Conservation (phyloP, 2,797 vertebrate species). For the Simalia tracyae region DNA sequence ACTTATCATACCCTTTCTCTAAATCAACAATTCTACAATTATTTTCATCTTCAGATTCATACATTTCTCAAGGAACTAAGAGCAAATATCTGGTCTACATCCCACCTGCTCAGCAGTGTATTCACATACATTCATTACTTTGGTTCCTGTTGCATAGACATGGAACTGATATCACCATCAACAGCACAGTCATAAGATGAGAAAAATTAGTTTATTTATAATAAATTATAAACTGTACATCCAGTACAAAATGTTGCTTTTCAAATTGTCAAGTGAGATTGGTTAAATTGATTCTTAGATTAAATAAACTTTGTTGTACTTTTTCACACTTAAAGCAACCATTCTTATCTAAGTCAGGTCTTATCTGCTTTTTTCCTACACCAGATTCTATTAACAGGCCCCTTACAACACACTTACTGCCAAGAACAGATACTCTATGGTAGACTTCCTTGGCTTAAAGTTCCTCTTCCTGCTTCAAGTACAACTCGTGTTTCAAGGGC, state of each 20-base stretch:
- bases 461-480: not conserved
- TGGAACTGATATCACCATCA: not conserved
- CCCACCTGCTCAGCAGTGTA: not conserved
- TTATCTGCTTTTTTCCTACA: not conserved
- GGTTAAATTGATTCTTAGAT: not conserved
- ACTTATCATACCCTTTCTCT: not conserved
- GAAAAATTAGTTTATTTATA: not conserved
- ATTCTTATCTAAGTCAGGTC: not conserved
- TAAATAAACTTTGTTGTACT: not conserved
- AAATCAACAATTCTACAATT: not conserved
- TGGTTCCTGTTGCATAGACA: not conserved
- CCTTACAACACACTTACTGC: not conserved
- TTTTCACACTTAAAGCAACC: not conserved
- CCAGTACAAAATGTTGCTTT: not conserved
- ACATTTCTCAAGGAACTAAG: not conserved
- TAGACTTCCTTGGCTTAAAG: not conserved
- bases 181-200: not conserved
- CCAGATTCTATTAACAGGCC: not conserved
- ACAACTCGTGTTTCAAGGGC: not conserved
- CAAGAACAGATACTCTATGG: not conserved
- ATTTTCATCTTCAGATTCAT: not conserved
- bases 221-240: not conserved
- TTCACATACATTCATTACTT: not conserved
- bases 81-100: not conserved
- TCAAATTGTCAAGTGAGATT: not conserved